Conservation (phyloP, 2,888 invertebrate genomes). For the Cantharis flavilabris region DNA sequence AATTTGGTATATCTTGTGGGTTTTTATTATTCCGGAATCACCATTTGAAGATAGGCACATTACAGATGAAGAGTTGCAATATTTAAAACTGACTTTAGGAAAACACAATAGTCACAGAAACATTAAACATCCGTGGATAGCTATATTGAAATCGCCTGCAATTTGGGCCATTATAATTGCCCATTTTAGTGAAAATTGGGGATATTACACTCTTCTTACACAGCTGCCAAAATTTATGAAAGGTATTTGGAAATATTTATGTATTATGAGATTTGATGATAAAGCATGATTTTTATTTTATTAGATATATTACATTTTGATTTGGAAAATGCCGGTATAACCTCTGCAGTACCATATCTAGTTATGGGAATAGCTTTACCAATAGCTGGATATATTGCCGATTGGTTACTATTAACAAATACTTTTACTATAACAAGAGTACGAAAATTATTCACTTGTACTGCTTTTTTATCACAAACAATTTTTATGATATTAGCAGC, state of each 20-base stretch:
- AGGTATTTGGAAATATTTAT: constrained; percentile 58
- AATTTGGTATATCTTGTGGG: constrained; percentile 75
- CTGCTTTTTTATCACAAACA: constrained; percentile 77
- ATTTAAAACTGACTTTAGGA: constrained; percentile 68
- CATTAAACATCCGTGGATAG: constrained; percentile 75
- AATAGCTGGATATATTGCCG: constrained; percentile 81
- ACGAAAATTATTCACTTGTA: constrained; percentile 69
- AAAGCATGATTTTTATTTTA: neutral
- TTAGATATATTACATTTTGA: constrained; percentile 75
- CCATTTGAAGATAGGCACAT: constrained; percentile 78
- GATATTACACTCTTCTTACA: constrained; percentile 83
- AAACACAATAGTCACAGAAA: constrained; percentile 53
- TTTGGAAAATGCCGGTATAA: constrained; percentile 77
- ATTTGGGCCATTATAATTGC: constrained; percentile 85
- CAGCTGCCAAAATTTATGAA: constrained; percentile 83
- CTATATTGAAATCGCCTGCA: constrained; percentile 73
- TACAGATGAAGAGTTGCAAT: constrained; percentile 71
- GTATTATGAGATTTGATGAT: too few relatives aligned
- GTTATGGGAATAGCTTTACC: constrained; percentile 84
- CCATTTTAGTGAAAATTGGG: constrained; percentile 90
- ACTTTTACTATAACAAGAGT: constrained; percentile 76
- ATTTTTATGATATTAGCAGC: constrained; percentile 86
- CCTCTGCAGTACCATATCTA: constrained; percentile 86
- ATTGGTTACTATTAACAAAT: constrained; percentile 70
- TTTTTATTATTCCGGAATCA: constrained; percentile 70